Base-by-base conservation (phyloP, 2,888 invertebrate species). In the Lasioglossum vierecki region DNA sequence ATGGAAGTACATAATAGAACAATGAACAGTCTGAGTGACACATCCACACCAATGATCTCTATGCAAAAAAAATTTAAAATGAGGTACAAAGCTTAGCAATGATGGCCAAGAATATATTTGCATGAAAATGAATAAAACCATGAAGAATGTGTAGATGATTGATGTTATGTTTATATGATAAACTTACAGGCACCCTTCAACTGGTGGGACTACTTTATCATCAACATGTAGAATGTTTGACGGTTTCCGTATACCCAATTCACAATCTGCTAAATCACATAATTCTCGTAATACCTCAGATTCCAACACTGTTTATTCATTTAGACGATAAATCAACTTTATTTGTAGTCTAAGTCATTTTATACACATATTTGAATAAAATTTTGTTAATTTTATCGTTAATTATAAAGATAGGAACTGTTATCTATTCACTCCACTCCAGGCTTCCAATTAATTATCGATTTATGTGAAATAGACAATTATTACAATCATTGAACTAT, bases 241-340 rank as follows among this genome's bases (percentile, higher is more conserved):
- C 11, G 76, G 76, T 39, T 88, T 88, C 44, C 74, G 73, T 11
- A 70, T 82, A 44, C 82, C 89, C 13, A 2, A 44, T 35, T 41
- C 35, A 9, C 72, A 35, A 8, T 44, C 57, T 5, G 1, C 22
- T 30, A 75, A n/a, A 74, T 76, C 73, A 8, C 6, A 39, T 4
- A 41, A 41, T 5, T 79, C 77, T n/a, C 18, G 15, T 22, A 49
- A 4, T 41, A 63, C 39, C 11, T 68, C 35, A 4, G 22, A 80
- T 13, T 70, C 41, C 5, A 57, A 71, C 49, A 68, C 66, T 46
- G 66, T 49, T 26, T 77, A 63, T 11, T 75, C 13, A 13, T 76
- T 79, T 46, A 46, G 53, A 70, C 39, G 13, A 57, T 79, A 75
- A 18, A 76, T n/a, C 26, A 8, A 35, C 41, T 70, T n/a, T 66